Percentiles rank a stretch among this genome's conserved stretches.
Evolutionary conservation across 2,113 vertebrate genomes (phyloP).

Genomic region (Porphyrio hochstetteri): DNA sequence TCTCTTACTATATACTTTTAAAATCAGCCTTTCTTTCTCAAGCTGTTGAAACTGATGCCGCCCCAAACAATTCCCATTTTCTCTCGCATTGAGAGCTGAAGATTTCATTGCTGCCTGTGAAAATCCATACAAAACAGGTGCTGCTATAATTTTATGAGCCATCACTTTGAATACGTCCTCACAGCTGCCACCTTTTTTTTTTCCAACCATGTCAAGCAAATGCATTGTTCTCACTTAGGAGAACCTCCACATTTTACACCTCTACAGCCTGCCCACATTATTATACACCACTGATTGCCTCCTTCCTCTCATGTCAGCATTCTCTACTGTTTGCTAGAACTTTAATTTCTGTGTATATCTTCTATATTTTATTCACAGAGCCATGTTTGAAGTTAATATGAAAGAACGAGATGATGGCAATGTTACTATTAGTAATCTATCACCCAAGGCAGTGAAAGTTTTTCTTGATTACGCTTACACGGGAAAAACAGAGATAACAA

Average conservation of each 20-base stretch:
- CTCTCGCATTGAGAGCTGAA: background rate
- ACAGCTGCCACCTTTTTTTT: background rate
- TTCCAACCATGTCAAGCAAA: background rate
- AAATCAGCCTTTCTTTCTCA: background rate
- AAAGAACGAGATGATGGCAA: slow-evolving; percentile 90
- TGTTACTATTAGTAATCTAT: slow-evolving; percentile 89
- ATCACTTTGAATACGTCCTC: background rate
- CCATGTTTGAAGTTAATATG: slow-evolving; percentile 98
- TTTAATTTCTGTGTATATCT: slow-evolving; percentile 48
- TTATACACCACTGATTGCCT: background rate
- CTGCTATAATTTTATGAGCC: background rate
- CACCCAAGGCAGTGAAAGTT: slow-evolving; percentile 81
- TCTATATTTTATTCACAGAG: slow-evolving; percentile 78
- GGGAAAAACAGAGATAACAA: slow-evolving; percentile 89
- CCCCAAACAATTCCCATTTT: background rate
- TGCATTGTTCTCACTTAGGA: background rate
- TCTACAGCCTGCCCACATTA: background rate
- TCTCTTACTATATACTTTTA: background rate
- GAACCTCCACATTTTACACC: background rate
- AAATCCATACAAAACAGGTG: background rate
- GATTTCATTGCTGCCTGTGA: background rate
- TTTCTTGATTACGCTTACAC: slow-evolving; percentile 98
- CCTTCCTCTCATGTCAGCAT: background rate
- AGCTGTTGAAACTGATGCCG: background rate
- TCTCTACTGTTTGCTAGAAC: background rate